These are phyloP conservation scores for Dipodomys ordii DNA, from an alignment of 2,113 vertebrate species.

Conservation along the genomic window DNA sequence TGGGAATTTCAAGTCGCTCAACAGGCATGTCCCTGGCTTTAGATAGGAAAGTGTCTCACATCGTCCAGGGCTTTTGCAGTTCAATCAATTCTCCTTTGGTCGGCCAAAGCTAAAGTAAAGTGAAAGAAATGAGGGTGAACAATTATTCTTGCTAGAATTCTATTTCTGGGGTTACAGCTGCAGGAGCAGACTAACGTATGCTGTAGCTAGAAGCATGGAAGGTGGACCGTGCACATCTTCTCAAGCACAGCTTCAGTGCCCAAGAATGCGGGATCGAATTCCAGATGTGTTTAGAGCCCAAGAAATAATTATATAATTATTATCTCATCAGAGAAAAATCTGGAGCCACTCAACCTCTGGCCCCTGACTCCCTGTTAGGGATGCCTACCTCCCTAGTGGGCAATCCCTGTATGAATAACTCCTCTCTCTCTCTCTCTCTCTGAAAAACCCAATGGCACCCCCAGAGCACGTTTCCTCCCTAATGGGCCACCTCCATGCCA, in stretches of 20 bases:
- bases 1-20: not conserved
- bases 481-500: not conserved
- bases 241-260: conserved; percentile 56
- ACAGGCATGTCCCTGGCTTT: not conserved
- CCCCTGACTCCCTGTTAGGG: not conserved
- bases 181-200: conserved; percentile 72
- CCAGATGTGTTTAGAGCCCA: conserved; percentile 40
- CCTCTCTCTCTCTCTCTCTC: not conserved
- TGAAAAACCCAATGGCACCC: not conserved
- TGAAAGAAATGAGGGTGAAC: conserved; percentile 22
- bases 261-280: conserved; percentile 68
- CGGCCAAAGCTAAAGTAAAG: conserved; percentile 37
- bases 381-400: not conserved
- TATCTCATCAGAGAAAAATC: conserved; percentile 54
- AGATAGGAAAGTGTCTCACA: not conserved
- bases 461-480: not conserved
- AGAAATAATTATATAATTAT: conserved; percentile 71
- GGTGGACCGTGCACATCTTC: conserved; percentile 64
- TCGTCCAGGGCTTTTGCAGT: not conserved
- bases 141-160: conserved; percentile 53
- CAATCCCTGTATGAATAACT: not conserved
- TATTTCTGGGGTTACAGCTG: conserved; percentile 79
- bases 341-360: not conserved
- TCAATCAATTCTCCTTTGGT: conserved; percentile 47
- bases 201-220: conserved; percentile 37